Base-by-base conservation (phyloP, 2,113 vertebrate species). In the Octodon degus region DNA sequence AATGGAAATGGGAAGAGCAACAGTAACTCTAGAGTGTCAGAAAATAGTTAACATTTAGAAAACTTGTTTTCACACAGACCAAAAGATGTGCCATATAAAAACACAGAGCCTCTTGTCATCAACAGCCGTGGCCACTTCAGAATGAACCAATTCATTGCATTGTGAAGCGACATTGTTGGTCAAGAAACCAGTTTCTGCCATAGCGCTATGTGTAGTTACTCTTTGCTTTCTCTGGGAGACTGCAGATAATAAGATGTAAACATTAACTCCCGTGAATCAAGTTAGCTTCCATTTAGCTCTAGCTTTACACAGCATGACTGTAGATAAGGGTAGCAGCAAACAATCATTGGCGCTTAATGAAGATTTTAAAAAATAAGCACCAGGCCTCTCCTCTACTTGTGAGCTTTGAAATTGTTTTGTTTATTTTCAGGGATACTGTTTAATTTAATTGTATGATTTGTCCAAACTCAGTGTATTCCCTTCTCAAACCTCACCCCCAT, bases 271-370 rank as follows among this genome's bases (percentile, higher is more conserved):
- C 97, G 98, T 99, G 98, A 98, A 98, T 98, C 98, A 98, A 98
- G 92, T 98, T 98, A 99, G 99, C 98, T 98, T 98, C 98, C 98
- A 98, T 99, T 98, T 99, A 99, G 98, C 98, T 98, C 98, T 99
- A 99, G 99, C 98, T 99, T 98, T 98, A 99, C 98, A 98, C 98
- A 98, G 99, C 99, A 99, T 99, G 99, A 99, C 98, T 99, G 99
- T 99, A 99, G 98, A 99, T 99, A 98, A 99, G 98, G 97, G 98
- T 98, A 99, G 98, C 98, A 98, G 98, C 98, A 98, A 98, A 98
- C 98, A 98, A 98, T 98, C 98, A 98, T 99, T 98, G 98, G 98
- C 98, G 98, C 98, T 99, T 98, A 99, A 98, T 98, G 98, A 98
- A 98, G 98, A 97, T 98, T 99, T 98, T 98, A 98, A 98, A 98